Base-by-base conservation (phyloP, 1,140 invertebrate species). In the Callitettix versicolor region DNA sequence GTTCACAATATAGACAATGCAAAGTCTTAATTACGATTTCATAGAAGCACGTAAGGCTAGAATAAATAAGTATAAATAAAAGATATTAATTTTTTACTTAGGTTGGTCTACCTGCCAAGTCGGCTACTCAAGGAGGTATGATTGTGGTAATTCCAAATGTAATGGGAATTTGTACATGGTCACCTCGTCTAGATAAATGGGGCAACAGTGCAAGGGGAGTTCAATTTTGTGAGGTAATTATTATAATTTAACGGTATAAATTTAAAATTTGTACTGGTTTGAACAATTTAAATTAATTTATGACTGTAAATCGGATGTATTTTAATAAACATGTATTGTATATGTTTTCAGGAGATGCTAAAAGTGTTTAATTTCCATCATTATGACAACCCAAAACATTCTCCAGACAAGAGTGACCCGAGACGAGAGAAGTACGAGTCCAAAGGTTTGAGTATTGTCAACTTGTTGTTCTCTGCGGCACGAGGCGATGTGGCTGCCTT, bases 141-240 rank as follows among this genome's bases (percentile, higher is more conserved):
- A 71, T 85, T 65, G 66, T 85, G 6, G 81, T 85, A 12, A 71
- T 84, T 5, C 81, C 81, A 3, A 83, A 84, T 65, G 77, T 84
- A 1, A 71, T 79, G 68, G 77, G 77, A 22, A 71, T 79, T 44
- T 77, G 73, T 57, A 62, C 81, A 12, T 84, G 78, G 76, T 80
- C 79, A 12, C 82, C 81, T 5, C 75, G 73, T 0, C 66, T 84
- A 1, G 82, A 84, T 58, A 38, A 59, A 9, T 69, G 75, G 54
- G 79, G 81, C 17, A 84, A 85, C 65, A 73, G 71, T 26, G 71
- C 74, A 20, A 61, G 78, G 33, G 79, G 78, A 14, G 69, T 81
- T 12, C 68, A 75, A 40, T 79, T 79, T 22, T 46, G 17, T 22
- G 43, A 46, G 43, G 43, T 46, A 46, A 46, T 9, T n/a, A 36